Percentiles rank a stretch among this genome's conserved stretches.
Conservation (phyloP, 2,113 vertebrate species). For the Alectura lathami region DNA sequence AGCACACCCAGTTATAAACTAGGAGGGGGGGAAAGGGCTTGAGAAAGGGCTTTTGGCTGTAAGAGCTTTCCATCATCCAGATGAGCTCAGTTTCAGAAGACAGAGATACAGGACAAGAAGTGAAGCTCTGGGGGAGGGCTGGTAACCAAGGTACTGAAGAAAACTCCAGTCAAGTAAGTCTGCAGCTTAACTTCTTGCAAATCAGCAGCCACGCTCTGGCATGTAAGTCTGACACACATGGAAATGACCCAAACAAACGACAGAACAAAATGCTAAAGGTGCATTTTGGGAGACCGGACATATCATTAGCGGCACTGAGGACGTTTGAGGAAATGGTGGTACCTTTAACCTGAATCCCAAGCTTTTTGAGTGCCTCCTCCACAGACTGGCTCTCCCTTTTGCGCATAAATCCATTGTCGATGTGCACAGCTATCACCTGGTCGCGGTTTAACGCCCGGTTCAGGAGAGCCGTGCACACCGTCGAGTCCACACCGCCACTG, state of each 20-base stretch:
- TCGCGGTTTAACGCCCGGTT: conserved; percentile 93
- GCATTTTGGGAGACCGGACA: background rate
- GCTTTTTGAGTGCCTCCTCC: conserved; percentile 94
- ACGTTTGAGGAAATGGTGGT: rapidly evolving
- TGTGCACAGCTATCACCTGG: conserved; percentile 96
- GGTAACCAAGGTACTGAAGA: background rate
- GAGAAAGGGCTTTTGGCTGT: background rate
- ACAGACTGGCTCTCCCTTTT: conserved; percentile 95
- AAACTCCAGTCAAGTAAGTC: background rate
- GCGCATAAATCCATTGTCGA: conserved; percentile 99
- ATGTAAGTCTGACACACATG: rapidly evolving
- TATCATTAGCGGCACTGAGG: rapidly evolving
- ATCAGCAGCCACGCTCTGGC: rapidly evolving
- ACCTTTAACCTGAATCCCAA: conserved; percentile 98
- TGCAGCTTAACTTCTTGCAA: background rate
- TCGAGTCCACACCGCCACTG: conserved; percentile 96
- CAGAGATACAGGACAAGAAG: background rate
- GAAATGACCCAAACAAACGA: too few relatives aligned
- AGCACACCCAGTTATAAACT: background rate
- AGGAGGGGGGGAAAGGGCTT: background rate
- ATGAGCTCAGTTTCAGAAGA: background rate
- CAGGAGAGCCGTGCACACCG: conserved; percentile 95
- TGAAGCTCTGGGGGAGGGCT: background rate
- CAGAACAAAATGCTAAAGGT: rapidly evolving
- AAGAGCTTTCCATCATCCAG: background rate